Percentiles rank a stretch among this genome's conserved stretches.
These are phyloP conservation scores for Montipora cactus DNA, from an alignment of 64 coral and sea anemone genomes.

Conservation along the genomic window DNA sequence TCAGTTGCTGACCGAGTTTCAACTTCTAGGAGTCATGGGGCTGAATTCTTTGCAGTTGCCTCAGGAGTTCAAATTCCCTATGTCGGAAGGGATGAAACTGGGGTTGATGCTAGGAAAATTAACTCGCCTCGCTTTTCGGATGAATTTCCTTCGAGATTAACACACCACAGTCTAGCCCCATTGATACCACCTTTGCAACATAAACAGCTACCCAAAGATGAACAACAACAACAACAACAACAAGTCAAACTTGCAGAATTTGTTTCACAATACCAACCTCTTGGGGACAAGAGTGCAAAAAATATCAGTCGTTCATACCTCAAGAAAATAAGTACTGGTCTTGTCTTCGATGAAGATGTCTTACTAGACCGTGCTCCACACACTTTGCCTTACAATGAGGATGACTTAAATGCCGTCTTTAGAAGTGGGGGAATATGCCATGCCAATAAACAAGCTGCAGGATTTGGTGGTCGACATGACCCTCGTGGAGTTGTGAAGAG, in stretches of 20 bases:
- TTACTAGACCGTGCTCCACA: conserved; percentile 82
- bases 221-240: conserved; percentile 35
- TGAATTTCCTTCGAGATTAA: conserved; percentile 29
- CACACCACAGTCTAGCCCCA: conserved; percentile 15
- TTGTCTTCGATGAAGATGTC: conserved; percentile 81
- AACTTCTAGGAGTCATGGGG: conserved; percentile 73
- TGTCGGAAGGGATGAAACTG: conserved; percentile 81
- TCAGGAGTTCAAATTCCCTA: conserved; percentile 89
- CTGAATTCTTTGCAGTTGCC: conserved; percentile 91
- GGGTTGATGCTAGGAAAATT: conserved; percentile 28
- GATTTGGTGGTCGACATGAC: conserved; percentile 81
- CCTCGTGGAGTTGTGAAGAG: conserved; percentile 68
- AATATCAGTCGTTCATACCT: conserved; percentile 78
- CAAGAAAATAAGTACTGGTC: conserved; percentile 80
- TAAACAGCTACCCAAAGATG: conserved; percentile 15
- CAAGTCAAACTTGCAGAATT: conserved; percentile 64
- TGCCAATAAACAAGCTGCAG: conserved; percentile 33
- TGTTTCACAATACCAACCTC: conserved; percentile 51
- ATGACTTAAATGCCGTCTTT: conserved; percentile 67
- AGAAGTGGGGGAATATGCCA: conserved; percentile 66
- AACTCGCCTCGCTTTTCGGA: conserved; percentile 42
- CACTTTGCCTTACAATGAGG: conserved; percentile 75
- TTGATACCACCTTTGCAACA: not conserved
- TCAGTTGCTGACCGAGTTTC: conserved; percentile 72
- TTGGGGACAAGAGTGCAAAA: conserved; percentile 69